These are phyloP conservation scores for Poeciliopsis prolifica DNA, from an alignment of 2,113 vertebrate genomes.

Conservation along the genomic window DNA sequence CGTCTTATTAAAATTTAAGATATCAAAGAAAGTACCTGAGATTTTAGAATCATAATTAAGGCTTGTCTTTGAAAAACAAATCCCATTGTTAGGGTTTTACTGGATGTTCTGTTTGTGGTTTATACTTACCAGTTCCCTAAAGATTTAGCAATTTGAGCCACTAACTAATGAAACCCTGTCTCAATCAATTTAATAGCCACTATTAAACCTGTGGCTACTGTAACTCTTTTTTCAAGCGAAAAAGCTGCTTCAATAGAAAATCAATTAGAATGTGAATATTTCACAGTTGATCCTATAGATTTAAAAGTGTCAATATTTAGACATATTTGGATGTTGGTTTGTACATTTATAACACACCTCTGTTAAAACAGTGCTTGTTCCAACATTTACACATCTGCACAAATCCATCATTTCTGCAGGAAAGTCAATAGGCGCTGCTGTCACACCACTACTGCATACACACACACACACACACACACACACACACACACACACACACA, in stretches of 20 bases:
- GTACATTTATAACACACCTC: not conserved
- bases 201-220: too few species aligned
- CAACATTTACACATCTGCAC: not conserved
- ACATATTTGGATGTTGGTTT: not conserved
- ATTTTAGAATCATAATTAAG: too few species aligned
- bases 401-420: not conserved
- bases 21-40: too few species aligned
- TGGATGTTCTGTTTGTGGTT: too few species aligned
- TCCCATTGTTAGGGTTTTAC: too few species aligned
- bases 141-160: too few species aligned
- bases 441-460: slow-evolving; percentile 9
- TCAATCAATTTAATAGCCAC: too few species aligned
- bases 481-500: slow-evolving; percentile 11
- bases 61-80: too few species aligned
- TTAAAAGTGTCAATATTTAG: not conserved
- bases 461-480: not conserved
- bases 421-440: slow-evolving; percentile 4
- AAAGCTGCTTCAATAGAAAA: not conserved
- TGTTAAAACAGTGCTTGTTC: not conserved
- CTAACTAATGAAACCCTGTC: too few species aligned
- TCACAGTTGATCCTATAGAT: not conserved
- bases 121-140: too few species aligned
- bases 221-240: not conserved
- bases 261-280: not conserved
- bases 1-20: too few species aligned